Evolutionary conservation across 2,113 vertebrate species (phyloP).

Genomic region (Seriola quinqueradiata): DNA sequence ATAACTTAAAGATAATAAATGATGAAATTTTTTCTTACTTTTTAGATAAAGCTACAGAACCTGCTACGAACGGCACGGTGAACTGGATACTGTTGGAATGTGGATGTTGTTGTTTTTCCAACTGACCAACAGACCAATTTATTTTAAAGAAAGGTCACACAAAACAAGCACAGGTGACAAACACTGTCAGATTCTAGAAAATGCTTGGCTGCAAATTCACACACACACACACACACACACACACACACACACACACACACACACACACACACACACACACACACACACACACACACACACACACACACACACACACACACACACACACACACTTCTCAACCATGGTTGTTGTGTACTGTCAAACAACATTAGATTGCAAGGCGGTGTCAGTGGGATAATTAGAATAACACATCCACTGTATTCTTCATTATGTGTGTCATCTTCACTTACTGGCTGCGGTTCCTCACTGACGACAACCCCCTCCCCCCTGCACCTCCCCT

Average conservation of each 20-base stretch:
- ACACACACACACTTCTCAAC: constrained; percentile 38
- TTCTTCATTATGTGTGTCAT: constrained; percentile 82
- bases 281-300: constrained; percentile 13
- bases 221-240: constrained; percentile 22
- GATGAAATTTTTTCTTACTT: neutral
- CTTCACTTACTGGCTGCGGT: constrained; percentile 70
- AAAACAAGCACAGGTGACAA: constrained; percentile 39
- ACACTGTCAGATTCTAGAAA: constrained; percentile 35
- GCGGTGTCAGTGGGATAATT: constrained; percentile 70
- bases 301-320: constrained; percentile 24
- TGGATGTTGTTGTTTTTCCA: constrained; percentile 12
- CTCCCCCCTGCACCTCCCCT: neutral
- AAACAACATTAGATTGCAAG: constrained; percentile 74
- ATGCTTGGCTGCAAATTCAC: constrained; percentile 28
- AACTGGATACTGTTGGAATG: neutral
- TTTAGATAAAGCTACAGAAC: neutral
- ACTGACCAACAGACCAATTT: constrained; percentile 20
- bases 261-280: constrained; percentile 22
- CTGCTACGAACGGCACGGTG: neutral
- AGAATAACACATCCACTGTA: constrained; percentile 77
- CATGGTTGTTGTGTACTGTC: constrained; percentile 70
- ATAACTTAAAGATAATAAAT: neutral
- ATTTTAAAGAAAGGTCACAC: constrained; percentile 50
- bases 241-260: constrained; percentile 25
- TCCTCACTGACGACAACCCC: constrained; percentile 40